Base-by-base conservation (phyloP, 2,888 invertebrate genomes). In the Auanema freiburgensis region DNA sequence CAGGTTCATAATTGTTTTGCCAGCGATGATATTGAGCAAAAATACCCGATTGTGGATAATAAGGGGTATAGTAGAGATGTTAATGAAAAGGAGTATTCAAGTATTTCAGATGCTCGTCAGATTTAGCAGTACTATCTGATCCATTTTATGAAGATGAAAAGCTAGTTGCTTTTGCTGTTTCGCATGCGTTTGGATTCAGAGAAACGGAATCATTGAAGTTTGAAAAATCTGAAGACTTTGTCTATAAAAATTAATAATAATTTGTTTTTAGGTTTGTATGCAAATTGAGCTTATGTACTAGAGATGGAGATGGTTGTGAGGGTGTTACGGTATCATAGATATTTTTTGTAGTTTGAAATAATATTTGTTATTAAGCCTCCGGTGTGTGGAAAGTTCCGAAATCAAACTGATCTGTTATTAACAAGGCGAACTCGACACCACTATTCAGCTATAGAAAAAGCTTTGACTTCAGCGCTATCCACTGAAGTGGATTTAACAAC, bases 231-330 rank as follows among this genome's bases (percentile, higher is more conserved):
- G 10, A 10, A 33, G 33, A 21, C 11, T 14, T n/a, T 12, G 18
- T 12, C 51, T 14, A 18, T 51, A n/a, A 54, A 54, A 14, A 25
- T 54, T 16, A 11, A 16, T 50, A 18, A 46, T 10, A 46, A 5
- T 46, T 46, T 21, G 3, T 46, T 46, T 24, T 23, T 23, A 57
- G 63, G 53, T 74, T 72, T 41, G 67, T 68, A 14, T 74, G 74
- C 51, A 68, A 76, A 49, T 53, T 76, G 6, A 71, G 74, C 8
- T 60, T 81, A 0, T 81, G 81, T 51, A 71, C 78, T 11, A 66
- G 81, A n/a, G 78, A 78, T 62, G 78, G 78, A 4, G 81, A 79
- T 60, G 78, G 79, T 0, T 81, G 81, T 67, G 75, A 79, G 61
- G 81, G 81, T 21, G 67, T 77, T 53, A 76, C 79, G 63, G 81